Evolutionary conservation across 2,797 vertebrate genomes (phyloP).

Genomic region (Falco cherrug): DNA sequence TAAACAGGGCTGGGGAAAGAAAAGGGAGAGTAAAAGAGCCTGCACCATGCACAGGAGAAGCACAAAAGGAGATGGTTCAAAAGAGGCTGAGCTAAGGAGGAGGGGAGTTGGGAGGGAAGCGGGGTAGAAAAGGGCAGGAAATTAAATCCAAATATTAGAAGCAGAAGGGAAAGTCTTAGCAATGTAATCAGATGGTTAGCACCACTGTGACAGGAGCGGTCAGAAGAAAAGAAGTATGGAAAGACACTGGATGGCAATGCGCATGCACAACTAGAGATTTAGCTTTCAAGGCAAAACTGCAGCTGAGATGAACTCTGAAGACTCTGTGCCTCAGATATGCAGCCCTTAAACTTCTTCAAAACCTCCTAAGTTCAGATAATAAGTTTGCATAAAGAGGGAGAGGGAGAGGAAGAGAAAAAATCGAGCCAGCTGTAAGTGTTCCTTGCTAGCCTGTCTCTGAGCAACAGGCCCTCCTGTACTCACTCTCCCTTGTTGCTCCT

Average conservation of each 20-base stretch:
- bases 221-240: constrained; percentile 37
- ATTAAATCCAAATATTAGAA: constrained; percentile 71
- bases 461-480: constrained; percentile 49
- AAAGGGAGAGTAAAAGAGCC: constrained; percentile 72
- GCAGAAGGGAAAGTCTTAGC: constrained; percentile 41
- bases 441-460: constrained; percentile 61
- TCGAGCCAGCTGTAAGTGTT: constrained; percentile 31
- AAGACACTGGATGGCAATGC: constrained; percentile 62
- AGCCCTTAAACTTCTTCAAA: constrained; percentile 58
- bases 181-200: background rate
- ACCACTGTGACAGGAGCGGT: background rate
- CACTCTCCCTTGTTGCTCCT: constrained; percentile 58
- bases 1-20: constrained; percentile 74
- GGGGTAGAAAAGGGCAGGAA: constrained; percentile 25
- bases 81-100: constrained; percentile 67
- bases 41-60: constrained; percentile 57
- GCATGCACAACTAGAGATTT: constrained; percentile 37
- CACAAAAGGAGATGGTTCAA: constrained; percentile 78
- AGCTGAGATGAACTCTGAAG: background rate
- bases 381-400: constrained; percentile 62
- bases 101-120: background rate
- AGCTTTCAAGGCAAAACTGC: background rate
- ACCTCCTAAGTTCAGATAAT: constrained; percentile 50
- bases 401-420: constrained; percentile 31
- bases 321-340: background rate